These are phyloP conservation scores for Zootermopsis nevadensis DNA, from an alignment of 2,888 invertebrate genomes.

Conservation along the genomic window DNA sequence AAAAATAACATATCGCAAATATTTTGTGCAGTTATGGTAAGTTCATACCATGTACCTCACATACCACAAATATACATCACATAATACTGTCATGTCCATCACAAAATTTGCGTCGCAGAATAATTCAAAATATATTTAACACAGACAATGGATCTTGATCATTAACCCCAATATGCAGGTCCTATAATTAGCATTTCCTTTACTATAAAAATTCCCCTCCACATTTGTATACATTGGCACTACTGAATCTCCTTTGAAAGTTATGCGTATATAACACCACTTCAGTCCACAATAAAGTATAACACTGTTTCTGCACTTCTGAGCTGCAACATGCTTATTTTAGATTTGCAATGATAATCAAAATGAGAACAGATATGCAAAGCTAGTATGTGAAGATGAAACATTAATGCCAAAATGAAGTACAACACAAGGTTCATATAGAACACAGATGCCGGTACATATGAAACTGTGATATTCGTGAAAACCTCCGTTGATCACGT, in stretches of 20 bases:
- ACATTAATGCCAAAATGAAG: neutral
- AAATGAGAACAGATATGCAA: neutral
- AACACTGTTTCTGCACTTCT: too few species aligned
- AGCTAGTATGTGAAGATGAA: neutral
- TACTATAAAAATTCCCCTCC: neutral
- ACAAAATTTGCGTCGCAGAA: neutral
- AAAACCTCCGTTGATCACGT: too few species aligned
- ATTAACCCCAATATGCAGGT: neutral
- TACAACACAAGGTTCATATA: neutral
- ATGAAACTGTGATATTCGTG: too few species aligned
- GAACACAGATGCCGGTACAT: too few species aligned
- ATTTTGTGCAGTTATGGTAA: too few species aligned
- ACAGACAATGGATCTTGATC: neutral
- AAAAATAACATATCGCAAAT: too few species aligned
- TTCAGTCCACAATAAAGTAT: neutral
- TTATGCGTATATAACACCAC: neutral
- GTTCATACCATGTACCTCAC: too few species aligned
- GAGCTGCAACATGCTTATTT: too few species aligned
- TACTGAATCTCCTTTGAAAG: neutral
- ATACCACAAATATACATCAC: neutral
- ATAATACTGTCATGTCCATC: neutral
- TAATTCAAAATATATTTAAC: neutral
- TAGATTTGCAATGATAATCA: too few species aligned
- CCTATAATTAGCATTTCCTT: neutral
- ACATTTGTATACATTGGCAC: neutral